A percentile compares a stretch with the other conserved stretches of the same genome.
Evolutionary conservation across 2,113 vertebrate species (phyloP).

Genomic region (Caranx melampygus): DNA sequence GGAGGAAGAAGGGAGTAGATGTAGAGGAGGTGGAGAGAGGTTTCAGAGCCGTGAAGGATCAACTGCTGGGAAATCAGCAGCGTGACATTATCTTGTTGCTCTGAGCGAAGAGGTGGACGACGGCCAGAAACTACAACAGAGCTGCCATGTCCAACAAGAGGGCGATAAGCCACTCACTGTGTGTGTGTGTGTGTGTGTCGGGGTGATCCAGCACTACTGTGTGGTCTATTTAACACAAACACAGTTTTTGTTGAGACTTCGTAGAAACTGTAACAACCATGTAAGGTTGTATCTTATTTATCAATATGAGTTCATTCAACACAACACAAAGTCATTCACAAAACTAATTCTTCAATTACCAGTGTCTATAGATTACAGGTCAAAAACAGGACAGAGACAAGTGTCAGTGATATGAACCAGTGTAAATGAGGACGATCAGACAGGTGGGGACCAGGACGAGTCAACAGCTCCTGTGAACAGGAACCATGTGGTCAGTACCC

Average conservation of each 20-base stretch:
- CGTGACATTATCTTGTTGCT: slow-evolving; percentile 67
- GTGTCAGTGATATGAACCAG: too few relatives aligned
- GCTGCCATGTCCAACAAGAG: slow-evolving; percentile 26
- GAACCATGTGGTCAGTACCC: too few relatives aligned
- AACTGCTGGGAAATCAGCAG: slow-evolving; percentile 51
- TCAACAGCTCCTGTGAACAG: too few relatives aligned
- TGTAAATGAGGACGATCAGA: too few relatives aligned
- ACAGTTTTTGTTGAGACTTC: background rate
- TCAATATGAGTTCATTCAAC: too few relatives aligned
- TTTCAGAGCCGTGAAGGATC: slow-evolving; percentile 22
- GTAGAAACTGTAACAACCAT: too few relatives aligned
- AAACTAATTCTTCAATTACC: too few relatives aligned
- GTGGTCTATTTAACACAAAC: slow-evolving; percentile 12
- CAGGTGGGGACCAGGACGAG: too few relatives aligned
- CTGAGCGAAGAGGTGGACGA: slow-evolving; percentile 39
- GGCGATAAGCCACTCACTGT: slow-evolving; percentile 15
- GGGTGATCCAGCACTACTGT: slow-evolving; percentile 9
- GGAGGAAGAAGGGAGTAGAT: background rate
- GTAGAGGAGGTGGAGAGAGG: slow-evolving; percentile 6
- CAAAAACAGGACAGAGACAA: too few relatives aligned
- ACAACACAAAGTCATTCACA: too few relatives aligned
- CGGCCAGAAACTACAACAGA: slow-evolving; percentile 46
- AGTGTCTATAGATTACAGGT: too few relatives aligned
- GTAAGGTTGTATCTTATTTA: too few relatives aligned
- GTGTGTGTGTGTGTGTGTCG: slow-evolving; percentile 31